phyloP scores from a whole-genome alignment of 2,797 vertebrate species.

The Muscicapa striata region DNA sequence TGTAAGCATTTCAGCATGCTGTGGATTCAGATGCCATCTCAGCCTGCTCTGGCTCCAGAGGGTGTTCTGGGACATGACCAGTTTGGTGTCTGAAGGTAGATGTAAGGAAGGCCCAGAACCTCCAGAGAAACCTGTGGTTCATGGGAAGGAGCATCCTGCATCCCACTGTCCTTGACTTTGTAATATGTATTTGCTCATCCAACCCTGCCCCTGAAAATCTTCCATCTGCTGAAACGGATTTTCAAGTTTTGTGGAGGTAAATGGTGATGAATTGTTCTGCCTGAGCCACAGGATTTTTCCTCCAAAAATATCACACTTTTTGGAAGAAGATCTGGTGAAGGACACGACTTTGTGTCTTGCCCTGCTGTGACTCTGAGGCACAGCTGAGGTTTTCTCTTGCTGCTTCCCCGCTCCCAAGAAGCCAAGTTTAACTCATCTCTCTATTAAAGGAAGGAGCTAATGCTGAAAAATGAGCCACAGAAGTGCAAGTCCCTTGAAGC shows the following conservation, averaged over 20 bases:
- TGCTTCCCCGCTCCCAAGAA: neutral
- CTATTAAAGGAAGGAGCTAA: neutral
- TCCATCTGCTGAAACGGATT: neutral
- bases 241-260: neutral
- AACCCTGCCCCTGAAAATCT: neutral
- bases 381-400: neutral
- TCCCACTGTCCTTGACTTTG: neutral
- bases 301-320: neutral
- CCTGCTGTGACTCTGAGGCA: neutral
- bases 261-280: neutral
- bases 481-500: neutral
- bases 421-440: neutral
- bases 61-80: neutral
- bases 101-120: neutral
- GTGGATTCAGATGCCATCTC: neutral
- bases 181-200: neutral
- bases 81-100: neutral
- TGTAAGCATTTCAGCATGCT: neutral
- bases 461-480: neutral
- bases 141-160: neutral
- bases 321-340: neutral
- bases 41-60: neutral
- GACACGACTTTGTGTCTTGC: neutral
- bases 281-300: neutral
- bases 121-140: neutral